phyloP scores from a whole-genome alignment of 2,888 invertebrate genomes.

The Acheta domesticus region DNA sequence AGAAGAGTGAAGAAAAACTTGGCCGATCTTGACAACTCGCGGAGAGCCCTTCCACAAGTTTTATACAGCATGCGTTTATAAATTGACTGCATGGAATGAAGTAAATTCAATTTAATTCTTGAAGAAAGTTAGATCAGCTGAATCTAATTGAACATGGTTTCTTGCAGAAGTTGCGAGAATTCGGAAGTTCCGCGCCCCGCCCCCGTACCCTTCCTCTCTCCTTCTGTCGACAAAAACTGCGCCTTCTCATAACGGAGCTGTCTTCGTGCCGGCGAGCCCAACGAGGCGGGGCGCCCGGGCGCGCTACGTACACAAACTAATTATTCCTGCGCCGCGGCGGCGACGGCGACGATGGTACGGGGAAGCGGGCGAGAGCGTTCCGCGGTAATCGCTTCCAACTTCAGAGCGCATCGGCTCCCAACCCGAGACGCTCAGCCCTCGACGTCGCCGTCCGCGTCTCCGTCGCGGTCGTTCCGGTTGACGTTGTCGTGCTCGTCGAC shows the following conservation, averaged over 20 bases:
- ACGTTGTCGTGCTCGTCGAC: no score
- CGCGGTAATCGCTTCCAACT: neutral
- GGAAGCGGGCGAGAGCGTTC: neutral
- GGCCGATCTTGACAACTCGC: constrained; percentile 8
- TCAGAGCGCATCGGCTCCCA: neutral
- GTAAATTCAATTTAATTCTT: constrained; percentile 18
- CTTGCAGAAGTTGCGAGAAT: constrained; percentile 1
- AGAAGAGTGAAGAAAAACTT: constrained; percentile 9
- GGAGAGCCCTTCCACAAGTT: neutral
- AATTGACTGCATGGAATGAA: constrained; percentile 10
- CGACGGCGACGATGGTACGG: neutral
- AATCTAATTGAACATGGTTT: constrained; percentile 18
- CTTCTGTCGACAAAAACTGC: no score
- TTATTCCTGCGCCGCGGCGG: neutral
- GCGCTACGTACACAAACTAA: neutral
- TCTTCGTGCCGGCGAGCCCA: no score
- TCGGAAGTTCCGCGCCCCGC: neutral
- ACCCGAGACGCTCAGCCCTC: no score
- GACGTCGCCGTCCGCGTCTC: no score
- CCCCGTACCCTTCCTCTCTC: neutral
- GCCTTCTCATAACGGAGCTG: no score
- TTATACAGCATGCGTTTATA: neutral
- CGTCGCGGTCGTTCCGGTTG: no score
- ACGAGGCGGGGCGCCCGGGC: neutral
- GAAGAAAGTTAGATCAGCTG: constrained; percentile 8